Base-by-base conservation (phyloP, 1,140 invertebrate genomes). In the Micrasema longulum region DNA sequence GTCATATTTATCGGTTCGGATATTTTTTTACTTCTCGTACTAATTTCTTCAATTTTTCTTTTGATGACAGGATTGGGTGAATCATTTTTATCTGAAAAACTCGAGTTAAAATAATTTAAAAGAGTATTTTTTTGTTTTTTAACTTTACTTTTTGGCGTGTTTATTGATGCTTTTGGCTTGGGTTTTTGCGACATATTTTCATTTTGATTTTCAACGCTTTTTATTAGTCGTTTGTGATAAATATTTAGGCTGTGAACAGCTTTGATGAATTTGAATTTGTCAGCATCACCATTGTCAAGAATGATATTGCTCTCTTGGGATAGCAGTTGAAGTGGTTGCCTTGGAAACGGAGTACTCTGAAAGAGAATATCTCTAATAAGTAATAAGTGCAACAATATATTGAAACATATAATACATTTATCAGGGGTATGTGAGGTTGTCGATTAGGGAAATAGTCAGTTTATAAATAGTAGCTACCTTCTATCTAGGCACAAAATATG, bases 41-140 rank as follows among this genome's bases (percentile, higher is more conserved):
- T 12, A 4, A 57, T 57, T 57, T 57, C n/a, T 57, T 57, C 26
- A 35, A 57, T 57, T 57, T 57, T 57, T 0, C 14, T 31, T 31
- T 35, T 57, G 7, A 57, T n/a, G 5, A n/a, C 16, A 11, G 48
- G 7, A 52, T 26, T 22, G 0, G 23, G 18, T 7, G 48, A 35
- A 14, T 35, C 53, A n/a, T 35, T 57, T 57, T 35, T 14, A 14
- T 57, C 12, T 14, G 14, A 12, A 12, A 10, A 2, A 11, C n/a
- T 57, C 36, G 23, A 6, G 14, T n/a, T n/a, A n/a, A 57, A 57
- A 57, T 57, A 57, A 57, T 57, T 57, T n/a, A 35, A 20, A 6
- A 57, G 5, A 6, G 53, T 57, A 16, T 57, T 57, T 57, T 57
- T 36, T 14, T 26, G 53, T 35, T 52, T 52, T n/a, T n/a, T n/a